Evolutionary conservation across 2,888 invertebrate genomes (phyloP), one percentile per base, ranked within the genome.

Genomic region (Toxonevra muliebris): DNA sequence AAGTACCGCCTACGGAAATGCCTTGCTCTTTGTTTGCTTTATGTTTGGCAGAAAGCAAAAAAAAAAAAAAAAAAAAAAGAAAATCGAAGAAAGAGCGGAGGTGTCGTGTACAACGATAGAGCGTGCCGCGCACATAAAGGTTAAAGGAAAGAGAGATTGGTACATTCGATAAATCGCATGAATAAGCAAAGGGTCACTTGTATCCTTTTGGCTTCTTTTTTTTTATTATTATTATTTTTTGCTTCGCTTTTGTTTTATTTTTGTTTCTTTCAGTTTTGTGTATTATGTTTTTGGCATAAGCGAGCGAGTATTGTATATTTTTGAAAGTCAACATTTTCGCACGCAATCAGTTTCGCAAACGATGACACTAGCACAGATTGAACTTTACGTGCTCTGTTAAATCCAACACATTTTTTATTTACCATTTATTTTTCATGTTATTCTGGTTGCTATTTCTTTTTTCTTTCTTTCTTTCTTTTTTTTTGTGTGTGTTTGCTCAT

Each of bases 311-410:
- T 48, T 48, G 13, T 48, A n/a, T 48, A n/a, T 13, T 48, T n/a
- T 48, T 13, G 13, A 48, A n/a, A 65, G 61, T 66, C 66, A 61
- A 66, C 66, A 61, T 66, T 66, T 66, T 66, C 66, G 66, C 66
- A 66, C 66, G 66, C 66, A 66, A 66, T 66, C 66, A 66, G 66
- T 60, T 66, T 66, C 60, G 61, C 66, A 54, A 66, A 66, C 66
- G 61, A 66, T 61, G 61, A 60, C 66, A 66, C 61, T 61, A 57
- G 60, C 53, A 61, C 66, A 66, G 65, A 65, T 65, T 65, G 65
- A 65, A 65, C 65, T 65, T 65, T 65, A 65, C 65, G 65, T 65
- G 65, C 65, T 65, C 65, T 58, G 65, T 65, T 65, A 65, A 65
- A 65, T 65, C 65, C 65, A 58, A 65, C 65, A 65, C 65, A 65